Evolutionary conservation across 2,113 vertebrate genomes (phyloP).

Genomic region (Dolichotis patagonum): DNA sequence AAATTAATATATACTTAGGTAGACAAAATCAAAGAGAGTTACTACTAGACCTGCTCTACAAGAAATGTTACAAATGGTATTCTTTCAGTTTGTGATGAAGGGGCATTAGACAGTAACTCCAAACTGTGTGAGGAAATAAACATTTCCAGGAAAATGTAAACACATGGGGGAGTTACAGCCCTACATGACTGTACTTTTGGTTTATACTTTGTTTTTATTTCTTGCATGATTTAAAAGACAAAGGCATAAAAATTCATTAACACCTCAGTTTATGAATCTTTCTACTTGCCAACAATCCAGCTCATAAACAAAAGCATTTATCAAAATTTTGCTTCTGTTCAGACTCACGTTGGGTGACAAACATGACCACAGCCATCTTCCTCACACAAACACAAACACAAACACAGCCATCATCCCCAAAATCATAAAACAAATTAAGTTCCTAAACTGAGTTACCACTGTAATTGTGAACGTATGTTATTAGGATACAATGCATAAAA

Average conservation of each 20-base stretch:
- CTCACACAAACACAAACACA: not conserved
- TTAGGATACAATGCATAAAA: not conserved
- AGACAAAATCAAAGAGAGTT: not conserved
- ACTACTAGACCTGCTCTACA: not conserved
- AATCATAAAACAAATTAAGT: not conserved
- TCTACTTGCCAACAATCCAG: not conserved
- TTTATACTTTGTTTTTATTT: constrained; percentile 1
- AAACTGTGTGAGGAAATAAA: not conserved
- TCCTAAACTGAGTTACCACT: not conserved
- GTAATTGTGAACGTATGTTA: not conserved
- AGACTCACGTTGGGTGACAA: not conserved
- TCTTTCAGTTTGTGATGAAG: not conserved
- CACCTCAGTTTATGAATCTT: not conserved
- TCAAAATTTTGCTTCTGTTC: not conserved
- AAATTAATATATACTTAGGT: not conserved
- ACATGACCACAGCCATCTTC: not conserved
- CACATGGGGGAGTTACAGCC: not conserved
- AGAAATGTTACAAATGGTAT: not conserved
- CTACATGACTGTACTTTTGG: not conserved
- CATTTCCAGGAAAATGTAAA: not conserved
- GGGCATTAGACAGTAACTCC: not conserved
- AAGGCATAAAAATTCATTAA: not conserved
- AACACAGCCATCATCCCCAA: not conserved
- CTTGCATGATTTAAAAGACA: constrained; percentile 1
- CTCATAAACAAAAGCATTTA: not conserved